Evolutionary conservation across 2,888 invertebrate genomes (phyloP).

Genomic region (Clepsis dumicolana): DNA sequence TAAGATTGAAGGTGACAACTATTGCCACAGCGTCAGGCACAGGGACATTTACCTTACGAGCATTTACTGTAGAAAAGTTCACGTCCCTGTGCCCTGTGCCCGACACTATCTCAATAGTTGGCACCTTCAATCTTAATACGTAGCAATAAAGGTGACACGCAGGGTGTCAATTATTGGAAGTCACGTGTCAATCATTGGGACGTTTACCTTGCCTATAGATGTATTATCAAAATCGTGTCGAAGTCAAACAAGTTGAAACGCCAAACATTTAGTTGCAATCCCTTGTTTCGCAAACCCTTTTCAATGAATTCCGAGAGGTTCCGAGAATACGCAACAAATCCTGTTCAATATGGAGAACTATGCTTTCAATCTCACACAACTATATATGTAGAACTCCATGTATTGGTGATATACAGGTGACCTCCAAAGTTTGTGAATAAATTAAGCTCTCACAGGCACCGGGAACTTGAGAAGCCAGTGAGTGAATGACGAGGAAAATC

Average conservation of each 20-base stretch:
- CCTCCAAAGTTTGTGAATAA: slow-evolving; percentile 42
- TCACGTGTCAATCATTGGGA: too few relatives aligned
- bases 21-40: too few relatives aligned
- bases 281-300: slow-evolving; percentile 32
- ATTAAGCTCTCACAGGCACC: slow-evolving; percentile 20
- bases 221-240: neutral
- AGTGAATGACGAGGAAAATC: slow-evolving; percentile 32
- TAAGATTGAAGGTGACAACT: too few relatives aligned
- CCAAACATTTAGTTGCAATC: slow-evolving; percentile 24
- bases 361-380: slow-evolving; percentile 36
- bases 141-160: too few relatives aligned
- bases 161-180: too few relatives aligned
- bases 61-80: too few relatives aligned
- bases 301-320: slow-evolving; percentile 7
- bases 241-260: neutral
- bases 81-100: too few relatives aligned
- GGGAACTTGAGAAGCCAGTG: slow-evolving; percentile 6
- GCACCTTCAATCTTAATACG: too few relatives aligned
- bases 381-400: slow-evolving; percentile 14
- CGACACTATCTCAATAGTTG: too few relatives aligned
- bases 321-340: slow-evolving; percentile 16
- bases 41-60: too few relatives aligned
- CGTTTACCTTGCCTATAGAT: too few relatives aligned
- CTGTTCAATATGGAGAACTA: slow-evolving; percentile 34
- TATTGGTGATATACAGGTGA: slow-evolving; percentile 36